Evolutionary conservation across 1,140 invertebrate species (phyloP).

Genomic region (Drosophila pachea): DNA sequence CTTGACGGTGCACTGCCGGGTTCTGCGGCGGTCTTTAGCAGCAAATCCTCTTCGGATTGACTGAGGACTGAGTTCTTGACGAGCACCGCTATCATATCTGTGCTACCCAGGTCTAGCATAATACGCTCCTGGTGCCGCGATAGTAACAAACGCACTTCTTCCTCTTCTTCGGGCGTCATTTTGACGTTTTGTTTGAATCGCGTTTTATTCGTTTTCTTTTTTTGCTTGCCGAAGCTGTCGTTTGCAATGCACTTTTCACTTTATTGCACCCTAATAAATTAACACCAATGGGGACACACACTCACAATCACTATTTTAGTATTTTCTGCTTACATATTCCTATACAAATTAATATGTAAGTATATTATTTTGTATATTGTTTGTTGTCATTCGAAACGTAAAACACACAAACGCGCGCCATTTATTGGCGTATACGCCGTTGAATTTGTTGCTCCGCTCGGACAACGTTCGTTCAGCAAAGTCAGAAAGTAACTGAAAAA

Average conservation of each 20-base stretch:
- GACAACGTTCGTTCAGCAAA: slow-evolving; percentile 38
- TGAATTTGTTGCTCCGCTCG: slow-evolving; percentile 25
- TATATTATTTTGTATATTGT: slow-evolving; percentile 21
- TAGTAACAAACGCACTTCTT: slow-evolving; percentile 75
- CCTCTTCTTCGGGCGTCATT: slow-evolving; percentile 77
- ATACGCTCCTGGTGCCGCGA: slow-evolving; percentile 76
- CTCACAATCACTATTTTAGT: slow-evolving; percentile 22
- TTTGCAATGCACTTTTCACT: slow-evolving; percentile 42
- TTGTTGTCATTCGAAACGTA: slow-evolving; percentile 36
- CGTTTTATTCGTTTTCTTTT: slow-evolving; percentile 3
- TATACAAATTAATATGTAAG: slow-evolving; percentile 17
- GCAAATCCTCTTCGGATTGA: slow-evolving; percentile 73
- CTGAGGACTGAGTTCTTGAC: slow-evolving; percentile 75
- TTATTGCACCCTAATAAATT: slow-evolving; percentile 24
- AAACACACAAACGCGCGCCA: slow-evolving; percentile 57
- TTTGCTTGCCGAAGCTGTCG: slow-evolving; percentile 15
- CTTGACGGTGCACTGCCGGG: slow-evolving; percentile 66
- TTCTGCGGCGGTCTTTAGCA: slow-evolving; percentile 55
- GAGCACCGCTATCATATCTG: slow-evolving; percentile 72
- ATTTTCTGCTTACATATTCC: slow-evolving; percentile 19
- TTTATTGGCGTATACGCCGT: slow-evolving; percentile 43
- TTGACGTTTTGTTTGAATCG: slow-evolving; percentile 43
- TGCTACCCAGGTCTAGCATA: slow-evolving; percentile 70
- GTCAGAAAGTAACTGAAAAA: slow-evolving; percentile 45
- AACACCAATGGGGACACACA: slow-evolving; percentile 8